These are phyloP conservation scores for Megalops cyprinoides DNA, from an alignment of 2,797 vertebrate species.

Conservation along the genomic window DNA sequence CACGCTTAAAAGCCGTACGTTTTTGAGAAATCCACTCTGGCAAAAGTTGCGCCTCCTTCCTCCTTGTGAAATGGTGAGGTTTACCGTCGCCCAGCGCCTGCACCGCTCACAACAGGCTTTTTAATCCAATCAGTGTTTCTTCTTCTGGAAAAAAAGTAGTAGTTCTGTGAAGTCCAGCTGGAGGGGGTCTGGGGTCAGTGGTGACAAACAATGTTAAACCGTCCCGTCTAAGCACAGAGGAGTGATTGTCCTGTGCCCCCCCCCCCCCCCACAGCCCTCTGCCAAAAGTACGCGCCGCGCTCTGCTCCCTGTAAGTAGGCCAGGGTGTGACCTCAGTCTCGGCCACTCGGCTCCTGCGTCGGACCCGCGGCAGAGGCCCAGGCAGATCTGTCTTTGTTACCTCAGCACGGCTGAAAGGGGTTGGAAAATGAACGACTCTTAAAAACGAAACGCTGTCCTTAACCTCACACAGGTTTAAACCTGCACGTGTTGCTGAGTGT, in stretches of 20 bases:
- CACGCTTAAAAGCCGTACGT: no score
- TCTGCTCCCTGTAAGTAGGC: background rate
- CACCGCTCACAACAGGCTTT: background rate
- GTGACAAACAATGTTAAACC: background rate
- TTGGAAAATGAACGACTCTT: no score
- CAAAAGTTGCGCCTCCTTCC: no score
- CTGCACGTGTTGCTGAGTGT: no score
- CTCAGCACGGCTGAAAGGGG: background rate
- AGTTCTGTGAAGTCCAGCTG: background rate
- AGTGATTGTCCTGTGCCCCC: background rate
- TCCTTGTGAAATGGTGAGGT: background rate
- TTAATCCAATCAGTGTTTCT: background rate
- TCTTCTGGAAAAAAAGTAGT: background rate
- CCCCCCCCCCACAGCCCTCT: background rate
- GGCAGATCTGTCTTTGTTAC: no score
- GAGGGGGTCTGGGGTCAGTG: background rate
- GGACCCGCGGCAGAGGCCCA: no score
- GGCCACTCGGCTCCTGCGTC: no score
- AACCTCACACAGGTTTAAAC: no score
- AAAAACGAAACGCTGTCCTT: no score
- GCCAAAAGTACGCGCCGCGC: background rate
- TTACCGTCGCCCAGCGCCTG: background rate
- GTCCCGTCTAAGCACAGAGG: background rate
- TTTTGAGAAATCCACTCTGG: no score
- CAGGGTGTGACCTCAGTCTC: conserved; percentile 9